Evolutionary conservation across 2,113 vertebrate species (phyloP).

Genomic region (Acinonyx jubatus): DNA sequence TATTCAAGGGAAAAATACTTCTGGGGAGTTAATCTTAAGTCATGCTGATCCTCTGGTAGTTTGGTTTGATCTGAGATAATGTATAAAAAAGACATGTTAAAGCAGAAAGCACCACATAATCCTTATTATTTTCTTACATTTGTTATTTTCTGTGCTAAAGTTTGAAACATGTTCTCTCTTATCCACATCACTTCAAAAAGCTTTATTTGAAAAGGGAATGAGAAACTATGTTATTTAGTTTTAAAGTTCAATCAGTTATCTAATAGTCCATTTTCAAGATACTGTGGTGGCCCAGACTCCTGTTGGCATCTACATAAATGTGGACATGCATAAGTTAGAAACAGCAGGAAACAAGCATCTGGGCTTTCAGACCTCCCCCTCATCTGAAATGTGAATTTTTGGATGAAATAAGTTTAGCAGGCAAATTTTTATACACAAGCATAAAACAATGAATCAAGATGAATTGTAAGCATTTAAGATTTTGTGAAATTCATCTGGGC

Average conservation of each 20-base stretch:
- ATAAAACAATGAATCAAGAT: background rate
- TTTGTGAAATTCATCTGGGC: background rate
- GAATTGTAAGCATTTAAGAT: background rate
- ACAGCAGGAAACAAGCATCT: background rate
- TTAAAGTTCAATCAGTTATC: background rate
- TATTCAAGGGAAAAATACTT: conserved; percentile 35
- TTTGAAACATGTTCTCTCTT: conserved; percentile 37
- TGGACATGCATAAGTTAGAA: background rate
- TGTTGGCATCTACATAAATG: background rate
- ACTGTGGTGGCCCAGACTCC: background rate
- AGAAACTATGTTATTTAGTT: background rate
- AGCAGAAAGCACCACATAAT: background rate
- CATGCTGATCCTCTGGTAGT: background rate
- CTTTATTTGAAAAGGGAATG: conserved; percentile 11
- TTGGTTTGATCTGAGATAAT: conserved; percentile 45
- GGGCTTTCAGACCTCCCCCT: background rate
- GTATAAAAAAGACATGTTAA: background rate
- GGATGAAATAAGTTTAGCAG: background rate
- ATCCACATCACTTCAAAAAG: background rate
- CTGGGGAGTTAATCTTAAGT: conserved; percentile 19
- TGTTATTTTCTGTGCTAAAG: conserved; percentile 9
- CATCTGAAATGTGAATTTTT: conserved; percentile 42
- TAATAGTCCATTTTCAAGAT: background rate
- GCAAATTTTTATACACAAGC: background rate
- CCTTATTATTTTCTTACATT: background rate